These are phyloP conservation scores for Onychostoma macrolepis DNA, from an alignment of 2,113 vertebrate genomes.

Conservation along the genomic window DNA sequence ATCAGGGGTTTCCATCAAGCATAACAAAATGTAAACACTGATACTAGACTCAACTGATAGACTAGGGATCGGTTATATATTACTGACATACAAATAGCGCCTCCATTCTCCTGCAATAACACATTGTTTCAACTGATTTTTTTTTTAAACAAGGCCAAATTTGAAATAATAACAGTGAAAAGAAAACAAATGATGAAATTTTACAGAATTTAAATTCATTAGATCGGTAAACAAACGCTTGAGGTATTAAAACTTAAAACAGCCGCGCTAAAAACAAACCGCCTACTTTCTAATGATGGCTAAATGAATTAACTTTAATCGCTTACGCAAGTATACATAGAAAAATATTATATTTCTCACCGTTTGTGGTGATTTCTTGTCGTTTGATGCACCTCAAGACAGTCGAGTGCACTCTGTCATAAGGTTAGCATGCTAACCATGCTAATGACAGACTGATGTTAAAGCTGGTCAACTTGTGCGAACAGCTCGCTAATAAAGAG, in stretches of 20 bases:
- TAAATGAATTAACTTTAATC: neutral
- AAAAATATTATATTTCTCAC: neutral
- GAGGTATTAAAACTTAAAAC: neutral
- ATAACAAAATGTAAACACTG: neutral
- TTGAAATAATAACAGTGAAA: neutral
- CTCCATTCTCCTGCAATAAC: neutral
- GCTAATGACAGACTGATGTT: slow-evolving; percentile 34
- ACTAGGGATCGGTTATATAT: neutral
- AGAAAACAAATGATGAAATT: neutral
- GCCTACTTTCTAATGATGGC: neutral
- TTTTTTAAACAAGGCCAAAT: neutral
- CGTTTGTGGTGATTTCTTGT: neutral
- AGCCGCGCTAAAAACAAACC: neutral
- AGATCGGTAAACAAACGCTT: slow-evolving; percentile 5
- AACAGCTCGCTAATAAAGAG: neutral
- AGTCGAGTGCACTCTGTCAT: slow-evolving; percentile 25
- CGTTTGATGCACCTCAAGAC: neutral
- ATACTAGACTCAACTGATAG: neutral
- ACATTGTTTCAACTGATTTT: too few species aligned
- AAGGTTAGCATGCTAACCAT: slow-evolving; percentile 40
- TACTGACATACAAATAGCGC: neutral
- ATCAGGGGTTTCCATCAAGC: neutral
- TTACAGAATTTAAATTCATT: too few species aligned
- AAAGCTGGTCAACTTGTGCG: neutral
- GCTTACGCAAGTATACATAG: too few species aligned